These are phyloP conservation scores for Leucoptera coffeella DNA, from an alignment of 2,888 invertebrate species.

Conservation along the genomic window DNA sequence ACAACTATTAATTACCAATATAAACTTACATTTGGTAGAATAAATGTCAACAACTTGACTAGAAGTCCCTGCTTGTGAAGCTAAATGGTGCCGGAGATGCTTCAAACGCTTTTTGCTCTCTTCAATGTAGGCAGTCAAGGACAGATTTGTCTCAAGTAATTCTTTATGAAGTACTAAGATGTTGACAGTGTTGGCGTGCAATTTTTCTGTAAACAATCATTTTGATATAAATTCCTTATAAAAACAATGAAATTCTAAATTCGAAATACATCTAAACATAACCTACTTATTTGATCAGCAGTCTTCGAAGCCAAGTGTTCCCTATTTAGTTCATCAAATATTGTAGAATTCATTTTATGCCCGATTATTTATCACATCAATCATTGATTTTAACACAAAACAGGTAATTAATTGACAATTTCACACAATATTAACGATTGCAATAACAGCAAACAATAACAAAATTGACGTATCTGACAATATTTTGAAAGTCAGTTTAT, in stretches of 20 bases:
- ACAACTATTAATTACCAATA: too few relatives aligned
- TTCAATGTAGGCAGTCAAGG: slow-evolving; percentile 32
- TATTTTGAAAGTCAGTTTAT: too few relatives aligned
- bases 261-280: slow-evolving; percentile 18
- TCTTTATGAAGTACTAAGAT: slow-evolving; percentile 26
- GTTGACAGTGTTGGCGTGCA: slow-evolving; percentile 24
- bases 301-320: slow-evolving; percentile 29
- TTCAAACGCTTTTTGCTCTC: slow-evolving; percentile 29
- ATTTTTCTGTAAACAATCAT: slow-evolving; percentile 28
- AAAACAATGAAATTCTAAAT: slow-evolving; percentile 15
- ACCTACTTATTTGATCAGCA: slow-evolving; percentile 37
- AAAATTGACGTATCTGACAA: too few relatives aligned
- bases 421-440: too few relatives aligned
- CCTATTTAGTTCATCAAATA: slow-evolving; percentile 29
- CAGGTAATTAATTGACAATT: slow-evolving; percentile 2
- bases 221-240: slow-evolving; percentile 6
- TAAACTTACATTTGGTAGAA: slow-evolving; percentile 28
- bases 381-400: too few relatives aligned
- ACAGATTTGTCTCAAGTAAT: slow-evolving; percentile 39
- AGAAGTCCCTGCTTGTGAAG: slow-evolving; percentile 25
- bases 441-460: too few relatives aligned
- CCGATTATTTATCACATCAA: slow-evolving; percentile 12
- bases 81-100: slow-evolving; percentile 20
- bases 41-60: slow-evolving; percentile 30
- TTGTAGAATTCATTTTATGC: slow-evolving; percentile 42